A percentile compares a stretch with the other conserved stretches of the same genome.
Evolutionary conservation across 2,113 vertebrate species (phyloP).

Genomic region (Mus musculus): DNA sequence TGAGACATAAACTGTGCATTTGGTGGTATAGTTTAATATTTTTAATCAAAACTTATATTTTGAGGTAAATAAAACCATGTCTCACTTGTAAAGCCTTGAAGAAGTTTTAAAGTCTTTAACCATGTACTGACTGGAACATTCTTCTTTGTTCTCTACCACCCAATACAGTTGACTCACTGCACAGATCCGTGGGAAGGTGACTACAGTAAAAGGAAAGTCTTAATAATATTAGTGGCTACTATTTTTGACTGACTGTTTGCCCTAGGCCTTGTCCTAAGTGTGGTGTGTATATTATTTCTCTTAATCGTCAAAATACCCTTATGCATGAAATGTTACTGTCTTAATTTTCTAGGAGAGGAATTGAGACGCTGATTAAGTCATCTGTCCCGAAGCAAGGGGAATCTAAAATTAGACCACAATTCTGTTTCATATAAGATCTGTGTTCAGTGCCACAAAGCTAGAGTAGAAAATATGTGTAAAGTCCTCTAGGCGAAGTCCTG

Average conservation of each 20-base stretch:
- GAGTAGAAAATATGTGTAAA: neutral
- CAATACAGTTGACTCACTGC: conserved; percentile 21
- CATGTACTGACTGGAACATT: conserved; percentile 17
- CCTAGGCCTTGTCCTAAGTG: conserved; percentile 1
- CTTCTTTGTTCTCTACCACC: neutral
- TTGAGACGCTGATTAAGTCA: conserved; percentile 51
- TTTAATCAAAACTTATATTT: neutral
- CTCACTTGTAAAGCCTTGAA: neutral
- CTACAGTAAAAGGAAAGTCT: conserved; percentile 25
- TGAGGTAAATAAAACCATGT: neutral
- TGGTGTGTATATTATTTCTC: neutral
- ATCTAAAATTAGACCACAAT: neutral
- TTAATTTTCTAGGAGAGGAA: conserved; percentile 43
- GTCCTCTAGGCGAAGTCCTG: neutral
- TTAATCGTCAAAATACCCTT: conserved; percentile 47
- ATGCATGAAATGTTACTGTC: conserved; percentile 5
- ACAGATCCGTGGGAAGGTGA: conserved; percentile 54
- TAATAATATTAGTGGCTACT: conserved; percentile 50
- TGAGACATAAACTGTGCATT: neutral
- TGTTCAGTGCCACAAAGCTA: neutral
- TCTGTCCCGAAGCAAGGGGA: neutral
- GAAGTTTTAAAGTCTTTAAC: neutral
- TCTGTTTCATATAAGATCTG: conserved; percentile 26
- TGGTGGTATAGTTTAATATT: neutral
- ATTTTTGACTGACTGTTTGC: conserved; percentile 17